Conservation (phyloP, 2,113 vertebrate genomes). For the Tachysurus vachellii region DNA sequence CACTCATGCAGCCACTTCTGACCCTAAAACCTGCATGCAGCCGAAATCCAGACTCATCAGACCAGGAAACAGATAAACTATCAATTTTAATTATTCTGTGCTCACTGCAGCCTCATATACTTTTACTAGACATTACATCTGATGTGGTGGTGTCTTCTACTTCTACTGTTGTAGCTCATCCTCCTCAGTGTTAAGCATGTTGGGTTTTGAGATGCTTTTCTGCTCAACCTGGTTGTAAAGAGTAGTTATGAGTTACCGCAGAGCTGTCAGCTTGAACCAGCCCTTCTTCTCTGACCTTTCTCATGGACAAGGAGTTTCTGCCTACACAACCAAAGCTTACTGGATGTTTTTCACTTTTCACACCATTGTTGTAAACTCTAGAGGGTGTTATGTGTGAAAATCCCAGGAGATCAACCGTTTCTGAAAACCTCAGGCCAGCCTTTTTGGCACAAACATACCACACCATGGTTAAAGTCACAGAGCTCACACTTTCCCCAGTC, state of each 20-base stretch:
- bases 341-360: neutral
- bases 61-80: neutral
- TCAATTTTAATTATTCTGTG: neutral
- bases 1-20: neutral
- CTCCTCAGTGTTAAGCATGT: neutral
- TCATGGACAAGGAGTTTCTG: neutral
- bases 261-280: neutral
- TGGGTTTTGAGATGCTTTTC: neutral
- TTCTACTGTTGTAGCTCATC: neutral
- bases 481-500: neutral
- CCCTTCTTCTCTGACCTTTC: neutral
- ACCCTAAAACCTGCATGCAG: neutral
- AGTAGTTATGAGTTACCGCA: neutral
- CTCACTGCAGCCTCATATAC: neutral
- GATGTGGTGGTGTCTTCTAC: neutral
- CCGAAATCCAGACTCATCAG: neutral
- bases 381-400: neutral
- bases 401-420: neutral
- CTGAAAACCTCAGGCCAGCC: neutral
- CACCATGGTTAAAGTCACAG: neutral
- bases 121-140: neutral
- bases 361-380: conserved; percentile 10
- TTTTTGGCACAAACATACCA: neutral
- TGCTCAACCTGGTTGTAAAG: neutral
- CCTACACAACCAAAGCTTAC: neutral